phyloP scores from a whole-genome alignment of 2,888 invertebrate genomes.

The Emesis furor region DNA sequence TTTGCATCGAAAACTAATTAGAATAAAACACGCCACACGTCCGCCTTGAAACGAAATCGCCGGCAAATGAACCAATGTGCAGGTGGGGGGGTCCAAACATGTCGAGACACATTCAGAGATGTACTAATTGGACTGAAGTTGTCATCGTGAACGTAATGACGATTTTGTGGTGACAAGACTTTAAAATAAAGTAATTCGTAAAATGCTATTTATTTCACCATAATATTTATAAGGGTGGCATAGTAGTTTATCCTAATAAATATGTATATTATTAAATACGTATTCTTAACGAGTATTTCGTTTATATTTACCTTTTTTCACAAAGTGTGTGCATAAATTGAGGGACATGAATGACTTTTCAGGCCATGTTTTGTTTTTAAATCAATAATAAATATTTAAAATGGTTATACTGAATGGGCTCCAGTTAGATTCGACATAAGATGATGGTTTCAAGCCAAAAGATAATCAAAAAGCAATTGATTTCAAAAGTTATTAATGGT shows the following conservation, averaged over 20 bases:
- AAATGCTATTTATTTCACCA: too few relatives aligned
- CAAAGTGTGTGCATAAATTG: background rate
- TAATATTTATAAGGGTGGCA: too few relatives aligned
- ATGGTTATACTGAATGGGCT: background rate
- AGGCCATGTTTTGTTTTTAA: background rate
- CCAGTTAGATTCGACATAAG: background rate
- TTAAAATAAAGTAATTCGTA: too few relatives aligned
- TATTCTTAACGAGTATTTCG: background rate
- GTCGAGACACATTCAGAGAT: background rate
- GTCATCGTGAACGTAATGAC: too few relatives aligned
- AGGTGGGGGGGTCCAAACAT: background rate
- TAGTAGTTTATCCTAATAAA: background rate
- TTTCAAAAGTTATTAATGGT: constrained; percentile 1
- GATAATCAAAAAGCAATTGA: background rate
- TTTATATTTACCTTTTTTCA: background rate
- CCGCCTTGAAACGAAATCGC: background rate
- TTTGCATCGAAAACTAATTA: too few relatives aligned
- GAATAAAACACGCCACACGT: too few relatives aligned
- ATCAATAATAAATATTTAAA: background rate
- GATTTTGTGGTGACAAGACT: too few relatives aligned
- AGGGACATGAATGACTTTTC: constrained; percentile 4
- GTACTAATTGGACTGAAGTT: too few relatives aligned
- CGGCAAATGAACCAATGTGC: background rate
- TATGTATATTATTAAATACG: background rate
- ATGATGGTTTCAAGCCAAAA: background rate